Percentiles rank a stretch among this genome's conserved stretches.
phyloP scores from a whole-genome alignment of 2,888 invertebrate genomes.

The Periphyllus acericola region DNA sequence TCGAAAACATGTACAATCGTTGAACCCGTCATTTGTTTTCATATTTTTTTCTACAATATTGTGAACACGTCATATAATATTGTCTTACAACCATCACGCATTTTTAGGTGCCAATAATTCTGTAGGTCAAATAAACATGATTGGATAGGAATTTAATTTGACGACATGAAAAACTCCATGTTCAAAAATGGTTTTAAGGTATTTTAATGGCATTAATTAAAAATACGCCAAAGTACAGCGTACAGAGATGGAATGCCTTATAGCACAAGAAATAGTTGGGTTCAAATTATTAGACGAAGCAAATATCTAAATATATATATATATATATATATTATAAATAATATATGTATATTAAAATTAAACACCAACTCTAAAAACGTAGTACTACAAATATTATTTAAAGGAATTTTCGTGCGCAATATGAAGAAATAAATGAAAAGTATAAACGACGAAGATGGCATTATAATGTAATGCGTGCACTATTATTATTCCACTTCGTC shows the following conservation, averaged over 20 bases:
- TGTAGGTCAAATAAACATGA: constrained; percentile 7
- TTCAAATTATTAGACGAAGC: neutral
- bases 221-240: neutral
- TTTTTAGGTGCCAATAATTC: no score
- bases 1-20: no score
- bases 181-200: constrained; percentile 17
- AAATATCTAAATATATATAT: neutral
- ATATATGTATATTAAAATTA: neutral
- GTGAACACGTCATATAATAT: no score
- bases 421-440: neutral
- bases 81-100: no score
- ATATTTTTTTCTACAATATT: no score
- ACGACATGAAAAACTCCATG: constrained; percentile 25
- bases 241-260: constrained; percentile 25
- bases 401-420: neutral
- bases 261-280: neutral
- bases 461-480: no score
- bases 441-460: neutral
- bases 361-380: neutral
- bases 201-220: constrained; percentile 52
- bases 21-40: no score
- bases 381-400: neutral
- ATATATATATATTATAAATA: neutral
- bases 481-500: no score
- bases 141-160: constrained; percentile 48